Base-by-base conservation (phyloP, 1,140 invertebrate species). In the Drosophila tsacasi region DNA sequence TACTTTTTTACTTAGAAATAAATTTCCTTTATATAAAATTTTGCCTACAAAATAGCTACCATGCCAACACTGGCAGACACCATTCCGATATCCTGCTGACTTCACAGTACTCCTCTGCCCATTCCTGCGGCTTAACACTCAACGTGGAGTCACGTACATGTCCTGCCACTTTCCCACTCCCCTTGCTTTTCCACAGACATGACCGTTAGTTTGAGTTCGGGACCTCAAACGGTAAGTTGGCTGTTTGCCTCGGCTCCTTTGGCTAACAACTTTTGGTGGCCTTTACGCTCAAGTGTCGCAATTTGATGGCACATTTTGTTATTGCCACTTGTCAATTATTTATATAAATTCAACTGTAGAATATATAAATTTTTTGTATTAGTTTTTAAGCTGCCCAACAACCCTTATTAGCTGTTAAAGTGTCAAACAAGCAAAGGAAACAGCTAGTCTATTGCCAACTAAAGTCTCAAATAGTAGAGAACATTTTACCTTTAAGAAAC, bases 81-180 rank as follows among this genome's bases (percentile, higher is more conserved):
- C 30, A 65, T 42, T 30, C 25, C 32, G 81, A 68, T 67, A 81
- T 81, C 78, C 78, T 85, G 57, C 72, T 63, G 82, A 42, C 39
- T 21, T 57, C 39, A 35, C 49, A 35, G 23, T 30, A 39, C 44
- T 50, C 47, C 39, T 32, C 55, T 30, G 57, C 42, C 58, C 52
- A 46, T 58, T 79, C 62, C 77, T 72, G 77, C 54, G 81, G 84
- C 72, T 87, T 89, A 61, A 68, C 84, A 81, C 81, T 84, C 57
- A 49, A 83, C 46, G 73, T 61, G 47, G 55, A 81, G 84, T 89
- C 84, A 90, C 84, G 84, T 87, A 78, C 69, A 69, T 80, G 61
- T 81, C 72, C 55, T 63, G 62, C 78, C 58, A 67, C 78, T 52
- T 58, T 50, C 50, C 63, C 65, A 32, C 49, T 32, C 40, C 17